These are phyloP conservation scores for Anas platyrhynchos DNA, from an alignment of 2,113 vertebrate genomes.

Conservation along the genomic window DNA sequence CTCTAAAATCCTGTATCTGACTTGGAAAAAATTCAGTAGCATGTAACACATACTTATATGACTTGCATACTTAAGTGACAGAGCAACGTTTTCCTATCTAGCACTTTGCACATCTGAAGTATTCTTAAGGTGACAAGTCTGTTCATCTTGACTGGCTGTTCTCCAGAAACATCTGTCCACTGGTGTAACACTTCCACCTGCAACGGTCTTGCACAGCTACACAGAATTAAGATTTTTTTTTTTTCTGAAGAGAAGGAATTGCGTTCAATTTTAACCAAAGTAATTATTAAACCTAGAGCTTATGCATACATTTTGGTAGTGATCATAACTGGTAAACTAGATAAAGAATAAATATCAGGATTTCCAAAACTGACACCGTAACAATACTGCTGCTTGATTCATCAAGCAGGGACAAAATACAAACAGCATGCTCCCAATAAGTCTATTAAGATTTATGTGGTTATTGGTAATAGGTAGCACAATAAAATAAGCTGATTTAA, in stretches of 20 bases:
- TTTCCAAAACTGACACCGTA: background rate
- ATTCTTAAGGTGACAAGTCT: background rate
- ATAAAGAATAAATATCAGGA: constrained; percentile 22
- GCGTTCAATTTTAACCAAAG: constrained; percentile 14
- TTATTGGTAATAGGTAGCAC: background rate
- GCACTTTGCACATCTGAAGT: background rate
- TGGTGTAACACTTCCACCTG: background rate
- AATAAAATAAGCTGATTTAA: background rate
- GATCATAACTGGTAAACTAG: background rate
- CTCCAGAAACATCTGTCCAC: background rate
- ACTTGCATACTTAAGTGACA: background rate
- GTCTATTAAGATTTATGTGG: background rate
- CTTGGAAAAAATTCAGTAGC: background rate
- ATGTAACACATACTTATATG: background rate
- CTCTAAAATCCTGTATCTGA: background rate
- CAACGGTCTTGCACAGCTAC: background rate
- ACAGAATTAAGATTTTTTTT: background rate
- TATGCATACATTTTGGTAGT: background rate
- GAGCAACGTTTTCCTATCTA: background rate
- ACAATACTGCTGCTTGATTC: background rate
- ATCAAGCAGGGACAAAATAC: background rate
- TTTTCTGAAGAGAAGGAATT: background rate
- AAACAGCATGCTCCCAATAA: background rate
- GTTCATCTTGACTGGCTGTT: background rate
- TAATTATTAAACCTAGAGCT: background rate